phyloP scores from a whole-genome alignment of 2,797 vertebrate species.

The Falco rusticolus region DNA sequence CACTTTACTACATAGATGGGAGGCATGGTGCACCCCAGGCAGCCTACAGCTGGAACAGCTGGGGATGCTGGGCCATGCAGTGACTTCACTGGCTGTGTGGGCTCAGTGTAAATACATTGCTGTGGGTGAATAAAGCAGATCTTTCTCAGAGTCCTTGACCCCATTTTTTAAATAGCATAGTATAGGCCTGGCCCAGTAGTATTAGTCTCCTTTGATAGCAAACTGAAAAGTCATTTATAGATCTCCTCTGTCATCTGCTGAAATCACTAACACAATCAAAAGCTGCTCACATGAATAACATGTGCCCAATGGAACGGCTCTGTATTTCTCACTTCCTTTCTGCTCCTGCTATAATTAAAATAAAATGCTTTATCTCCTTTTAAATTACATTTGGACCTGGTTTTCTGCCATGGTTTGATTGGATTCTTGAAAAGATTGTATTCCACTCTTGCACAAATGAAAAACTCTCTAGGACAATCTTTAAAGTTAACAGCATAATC shows the following conservation, averaged over 20 bases:
- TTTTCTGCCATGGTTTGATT: background rate
- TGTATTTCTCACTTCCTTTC: background rate
- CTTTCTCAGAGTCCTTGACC: background rate
- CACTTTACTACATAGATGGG: background rate
- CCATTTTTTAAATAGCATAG: background rate
- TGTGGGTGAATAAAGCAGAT: background rate
- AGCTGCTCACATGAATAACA: background rate
- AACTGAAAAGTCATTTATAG: background rate
- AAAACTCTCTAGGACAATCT: background rate
- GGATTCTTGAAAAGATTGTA: background rate
- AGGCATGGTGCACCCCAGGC: background rate
- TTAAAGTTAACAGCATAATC: background rate
- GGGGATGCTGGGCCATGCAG: background rate
- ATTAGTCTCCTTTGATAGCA: background rate
- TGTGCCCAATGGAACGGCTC: background rate
- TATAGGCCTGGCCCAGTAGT: background rate
- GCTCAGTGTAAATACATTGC: background rate
- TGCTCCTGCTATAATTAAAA: background rate
- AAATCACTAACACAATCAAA: background rate
- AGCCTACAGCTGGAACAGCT: background rate
- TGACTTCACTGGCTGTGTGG: background rate
- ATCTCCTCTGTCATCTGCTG: background rate
- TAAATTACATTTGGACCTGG: background rate
- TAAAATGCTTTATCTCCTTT: background rate
- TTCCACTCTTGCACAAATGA: background rate